Evolutionary conservation across 1,140 invertebrate species (phyloP).

Genomic region (Drosophila littoralis): DNA sequence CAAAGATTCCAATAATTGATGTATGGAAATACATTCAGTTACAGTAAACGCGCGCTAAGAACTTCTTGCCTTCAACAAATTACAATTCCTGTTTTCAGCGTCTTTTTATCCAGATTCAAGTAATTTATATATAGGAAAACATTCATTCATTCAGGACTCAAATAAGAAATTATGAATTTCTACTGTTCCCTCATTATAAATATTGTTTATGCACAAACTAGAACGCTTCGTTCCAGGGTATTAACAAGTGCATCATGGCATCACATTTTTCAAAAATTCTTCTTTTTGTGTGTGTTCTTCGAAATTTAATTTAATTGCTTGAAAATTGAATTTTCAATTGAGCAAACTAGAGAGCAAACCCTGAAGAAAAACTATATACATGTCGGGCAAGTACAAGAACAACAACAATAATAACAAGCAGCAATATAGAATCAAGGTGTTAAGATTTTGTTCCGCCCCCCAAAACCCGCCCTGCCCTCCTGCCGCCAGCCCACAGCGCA

Average conservation of each 20-base stretch:
- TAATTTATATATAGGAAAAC: no score
- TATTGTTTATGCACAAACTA: not conserved
- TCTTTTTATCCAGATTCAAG: no score
- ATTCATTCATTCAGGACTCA: no score
- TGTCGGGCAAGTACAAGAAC: constrained; percentile 18
- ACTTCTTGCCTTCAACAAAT: no score
- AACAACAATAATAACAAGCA: constrained; percentile 20
- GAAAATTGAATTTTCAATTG: constrained; percentile 76
- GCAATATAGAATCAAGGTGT: constrained; percentile 22
- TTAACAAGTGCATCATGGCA: not conserved
- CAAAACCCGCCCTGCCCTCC: not conserved
- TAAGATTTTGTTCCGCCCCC: constrained; percentile 35
- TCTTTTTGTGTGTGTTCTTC: constrained; percentile 60
- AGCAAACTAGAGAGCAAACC: constrained; percentile 36
- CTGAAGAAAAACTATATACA: constrained; percentile 11
- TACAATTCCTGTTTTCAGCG: no score
- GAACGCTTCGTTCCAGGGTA: not conserved
- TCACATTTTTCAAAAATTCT: not conserved
- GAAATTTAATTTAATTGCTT: constrained; percentile 74
- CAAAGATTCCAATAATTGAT: no score
- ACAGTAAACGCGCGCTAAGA: no score
- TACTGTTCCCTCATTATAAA: not conserved
- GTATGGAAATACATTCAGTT: no score
- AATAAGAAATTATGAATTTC: no score
- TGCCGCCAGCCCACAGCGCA: not conserved